Evolutionary conservation across 2,888 invertebrate genomes (phyloP).

Genomic region (Amorpha juglandis): DNA sequence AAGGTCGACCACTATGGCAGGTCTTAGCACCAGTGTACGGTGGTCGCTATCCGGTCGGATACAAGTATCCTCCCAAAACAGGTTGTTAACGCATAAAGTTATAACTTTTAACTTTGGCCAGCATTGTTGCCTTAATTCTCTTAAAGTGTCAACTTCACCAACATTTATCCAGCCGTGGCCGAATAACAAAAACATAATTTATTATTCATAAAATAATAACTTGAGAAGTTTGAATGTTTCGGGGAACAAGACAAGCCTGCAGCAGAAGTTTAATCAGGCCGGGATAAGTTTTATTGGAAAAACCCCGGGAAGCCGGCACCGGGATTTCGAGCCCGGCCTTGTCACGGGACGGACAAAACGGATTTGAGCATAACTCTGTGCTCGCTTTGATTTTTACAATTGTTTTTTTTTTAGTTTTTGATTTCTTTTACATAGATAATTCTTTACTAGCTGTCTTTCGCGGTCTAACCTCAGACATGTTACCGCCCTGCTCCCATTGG

Average conservation of each 20-base stretch:
- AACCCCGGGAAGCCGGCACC: not conserved
- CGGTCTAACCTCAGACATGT: too few species aligned
- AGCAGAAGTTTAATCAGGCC: conserved; percentile 29
- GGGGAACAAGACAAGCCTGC: conserved; percentile 21
- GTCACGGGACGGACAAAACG: not conserved
- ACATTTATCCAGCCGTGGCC: not conserved
- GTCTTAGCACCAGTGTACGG: too few species aligned
- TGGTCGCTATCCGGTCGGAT: too few species aligned
- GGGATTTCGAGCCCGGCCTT: not conserved
- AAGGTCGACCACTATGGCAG: too few species aligned
- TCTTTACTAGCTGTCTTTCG: too few species aligned
- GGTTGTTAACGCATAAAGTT: not conserved
- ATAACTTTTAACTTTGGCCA: conserved; percentile 9
- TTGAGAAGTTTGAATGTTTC: conserved; percentile 10
- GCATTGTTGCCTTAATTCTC: not conserved
- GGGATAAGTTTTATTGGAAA: conserved; percentile 28
- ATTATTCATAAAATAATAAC: conserved; percentile 21
- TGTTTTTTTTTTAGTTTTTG: too few species aligned
- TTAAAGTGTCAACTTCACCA: conserved; percentile 7
- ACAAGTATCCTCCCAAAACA: not conserved
- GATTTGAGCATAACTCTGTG: conserved; percentile 5
- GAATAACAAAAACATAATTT: conserved; percentile 12
- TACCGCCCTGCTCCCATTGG: too few species aligned
- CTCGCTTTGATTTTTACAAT: conserved; percentile 5
- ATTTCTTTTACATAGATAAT: not conserved